Percentiles rank a stretch among this genome's conserved stretches.
Evolutionary conservation across 2,888 invertebrate genomes (phyloP).

Genomic region (Allophyes oxyacanthae): DNA sequence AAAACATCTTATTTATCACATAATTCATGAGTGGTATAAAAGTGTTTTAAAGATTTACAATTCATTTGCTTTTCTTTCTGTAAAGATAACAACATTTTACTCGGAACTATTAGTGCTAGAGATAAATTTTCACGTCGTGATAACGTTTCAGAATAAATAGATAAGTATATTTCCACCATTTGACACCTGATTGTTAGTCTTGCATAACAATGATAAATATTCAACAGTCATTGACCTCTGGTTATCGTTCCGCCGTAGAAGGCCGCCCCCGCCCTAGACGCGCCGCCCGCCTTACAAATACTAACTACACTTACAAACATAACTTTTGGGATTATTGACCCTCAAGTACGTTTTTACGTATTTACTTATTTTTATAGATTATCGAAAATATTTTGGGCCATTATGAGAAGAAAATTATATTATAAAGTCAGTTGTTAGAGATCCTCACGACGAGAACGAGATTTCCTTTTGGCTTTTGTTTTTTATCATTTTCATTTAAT

Average conservation of each 20-base stretch:
- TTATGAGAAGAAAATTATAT: no score
- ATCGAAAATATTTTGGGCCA: no score
- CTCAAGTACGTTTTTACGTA: no score
- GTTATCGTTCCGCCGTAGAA: conserved; percentile 27
- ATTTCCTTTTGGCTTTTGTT: no score
- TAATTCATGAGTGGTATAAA: conserved; percentile 46
- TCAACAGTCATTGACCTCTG: conserved; percentile 41
- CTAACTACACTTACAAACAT: conserved; percentile 6
- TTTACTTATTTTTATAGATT: conserved; percentile 12
- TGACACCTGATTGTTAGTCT: conserved; percentile 44
- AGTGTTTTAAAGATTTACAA: conserved; percentile 42
- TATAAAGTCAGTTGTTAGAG: no score
- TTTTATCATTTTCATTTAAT: no score
- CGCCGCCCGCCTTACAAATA: conserved; percentile 23
- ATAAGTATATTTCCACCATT: conserved; percentile 40
- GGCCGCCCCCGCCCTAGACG: conserved; percentile 42
- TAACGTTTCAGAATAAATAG: conserved; percentile 42
- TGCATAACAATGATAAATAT: conserved; percentile 45
- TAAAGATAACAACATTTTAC: conserved; percentile 25
- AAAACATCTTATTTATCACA: conserved; percentile 32
- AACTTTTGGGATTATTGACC: no score
- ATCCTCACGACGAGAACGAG: no score
- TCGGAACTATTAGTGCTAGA: conserved; percentile 29
- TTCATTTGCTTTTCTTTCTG: conserved; percentile 35
- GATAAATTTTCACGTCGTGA: conserved; percentile 40